These are phyloP conservation scores for Acanthis flammea DNA, from an alignment of 2,797 vertebrate species.

Conservation along the genomic window DNA sequence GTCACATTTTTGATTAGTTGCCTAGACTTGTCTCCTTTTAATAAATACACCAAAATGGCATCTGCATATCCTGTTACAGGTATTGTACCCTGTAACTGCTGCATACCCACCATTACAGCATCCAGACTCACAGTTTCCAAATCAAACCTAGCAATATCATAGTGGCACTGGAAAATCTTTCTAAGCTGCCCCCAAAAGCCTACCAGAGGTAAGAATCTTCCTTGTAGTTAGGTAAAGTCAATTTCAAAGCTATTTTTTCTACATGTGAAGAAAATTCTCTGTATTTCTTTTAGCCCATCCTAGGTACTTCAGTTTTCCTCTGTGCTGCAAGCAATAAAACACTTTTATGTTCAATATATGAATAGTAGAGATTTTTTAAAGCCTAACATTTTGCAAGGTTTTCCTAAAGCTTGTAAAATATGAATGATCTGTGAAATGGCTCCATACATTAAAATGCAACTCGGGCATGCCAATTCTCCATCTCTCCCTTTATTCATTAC, in stretches of 20 bases:
- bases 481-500: background rate
- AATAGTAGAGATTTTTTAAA: background rate
- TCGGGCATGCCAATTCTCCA: background rate
- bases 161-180: background rate
- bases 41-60: background rate
- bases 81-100: background rate
- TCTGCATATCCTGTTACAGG: background rate
- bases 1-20: background rate
- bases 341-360: background rate
- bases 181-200: background rate
- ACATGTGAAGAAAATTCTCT: background rate
- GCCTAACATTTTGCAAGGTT: background rate
- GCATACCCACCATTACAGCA: background rate
- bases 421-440: background rate
- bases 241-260: background rate
- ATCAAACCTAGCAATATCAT: background rate
- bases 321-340: background rate
- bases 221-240: background rate
- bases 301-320: background rate
- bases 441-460: background rate
- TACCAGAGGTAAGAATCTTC: background rate
- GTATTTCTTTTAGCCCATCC: background rate
- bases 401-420: background rate
- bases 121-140: background rate
- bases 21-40: background rate